These are phyloP conservation scores for Sycon ciliatum DNA, from an alignment of 37 sponge, comb jelly and placozoan genomes.

Conservation along the genomic window DNA sequence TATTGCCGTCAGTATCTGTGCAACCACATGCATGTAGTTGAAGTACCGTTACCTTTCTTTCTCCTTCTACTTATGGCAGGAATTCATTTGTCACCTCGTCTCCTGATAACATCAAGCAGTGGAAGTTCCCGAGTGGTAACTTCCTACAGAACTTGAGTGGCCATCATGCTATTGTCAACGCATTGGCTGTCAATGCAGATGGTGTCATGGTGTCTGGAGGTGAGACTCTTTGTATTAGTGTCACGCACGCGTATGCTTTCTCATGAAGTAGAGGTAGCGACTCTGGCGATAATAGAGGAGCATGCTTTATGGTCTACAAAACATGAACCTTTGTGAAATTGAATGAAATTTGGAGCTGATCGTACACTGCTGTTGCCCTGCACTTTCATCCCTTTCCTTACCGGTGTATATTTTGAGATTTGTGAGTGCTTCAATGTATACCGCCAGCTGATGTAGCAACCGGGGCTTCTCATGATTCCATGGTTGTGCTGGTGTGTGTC, in stretches of 20 bases:
- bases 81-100: slow-evolving; percentile 86
- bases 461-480: no score
- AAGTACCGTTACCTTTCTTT: not conserved
- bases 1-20: not conserved
- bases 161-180: slow-evolving; percentile 86
- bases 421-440: not conserved
- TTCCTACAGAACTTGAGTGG: slow-evolving; percentile 95
- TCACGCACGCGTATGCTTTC: no score
- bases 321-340: no score
- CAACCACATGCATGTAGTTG: not conserved
- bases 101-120: slow-evolving; percentile 95
- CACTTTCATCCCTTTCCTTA: no score
- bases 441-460: no score
- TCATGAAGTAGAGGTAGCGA: no score
- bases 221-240: no score
- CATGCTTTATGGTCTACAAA: no score
- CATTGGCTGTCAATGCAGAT: slow-evolving; percentile 76
- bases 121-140: slow-evolving; percentile 97
- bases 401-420: not conserved
- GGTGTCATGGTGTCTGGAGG: slow-evolving; percentile 89
- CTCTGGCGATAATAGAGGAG: no score
- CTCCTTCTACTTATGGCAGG: slow-evolving; percentile 26
- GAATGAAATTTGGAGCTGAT: no score
- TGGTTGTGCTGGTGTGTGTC: no score
- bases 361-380: no score